Percentiles rank a stretch among this genome's conserved stretches.
These are phyloP conservation scores for Scaptomyza caliginosa DNA, from an alignment of 2,888 invertebrate genomes.

Conservation along the genomic window DNA sequence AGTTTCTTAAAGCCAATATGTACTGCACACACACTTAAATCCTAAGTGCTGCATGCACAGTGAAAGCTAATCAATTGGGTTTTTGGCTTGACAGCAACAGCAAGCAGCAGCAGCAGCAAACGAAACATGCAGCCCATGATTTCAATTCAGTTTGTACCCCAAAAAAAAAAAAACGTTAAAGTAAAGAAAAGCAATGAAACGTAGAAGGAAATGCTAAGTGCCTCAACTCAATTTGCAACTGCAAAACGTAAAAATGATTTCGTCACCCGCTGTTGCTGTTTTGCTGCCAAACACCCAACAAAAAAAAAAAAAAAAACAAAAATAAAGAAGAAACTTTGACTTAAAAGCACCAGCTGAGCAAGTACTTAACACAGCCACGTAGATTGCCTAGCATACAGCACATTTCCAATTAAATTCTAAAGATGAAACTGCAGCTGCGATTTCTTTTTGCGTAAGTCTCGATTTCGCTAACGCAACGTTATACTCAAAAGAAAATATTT, in stretches of 20 bases:
- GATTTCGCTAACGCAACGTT: conserved; percentile 3
- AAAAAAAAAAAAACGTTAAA: not conserved
- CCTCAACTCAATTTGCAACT: conserved; percentile 11
- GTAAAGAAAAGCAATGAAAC: not conserved
- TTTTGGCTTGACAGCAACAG: conserved; percentile 7
- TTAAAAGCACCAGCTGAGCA: conserved; percentile 48
- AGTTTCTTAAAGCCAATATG: conserved; percentile 15
- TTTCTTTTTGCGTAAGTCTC: not conserved
- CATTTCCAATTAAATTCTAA: conserved; percentile 41
- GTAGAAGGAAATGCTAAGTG: conserved; percentile 8
- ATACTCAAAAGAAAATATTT: not conserved
- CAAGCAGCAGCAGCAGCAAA: too few species aligned
- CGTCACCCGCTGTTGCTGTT: conserved; percentile 19
- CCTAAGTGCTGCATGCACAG: not conserved
- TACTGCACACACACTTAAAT: conserved; percentile 30
- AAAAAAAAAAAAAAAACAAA: not conserved
- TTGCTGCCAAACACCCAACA: conserved; percentile 21
- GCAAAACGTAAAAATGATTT: conserved; percentile 22
- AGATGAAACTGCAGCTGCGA: conserved; percentile 24
- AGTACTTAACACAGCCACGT: conserved; percentile 21
- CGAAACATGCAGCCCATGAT: conserved; percentile 9
- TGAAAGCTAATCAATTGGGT: conserved; percentile 32
- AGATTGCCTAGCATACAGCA: conserved; percentile 39
- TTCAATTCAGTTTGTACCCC: conserved; percentile 7
- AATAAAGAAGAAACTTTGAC: not conserved